Base-by-base conservation (phyloP, 2,888 invertebrate genomes). In the Acrobasis suavella region DNA sequence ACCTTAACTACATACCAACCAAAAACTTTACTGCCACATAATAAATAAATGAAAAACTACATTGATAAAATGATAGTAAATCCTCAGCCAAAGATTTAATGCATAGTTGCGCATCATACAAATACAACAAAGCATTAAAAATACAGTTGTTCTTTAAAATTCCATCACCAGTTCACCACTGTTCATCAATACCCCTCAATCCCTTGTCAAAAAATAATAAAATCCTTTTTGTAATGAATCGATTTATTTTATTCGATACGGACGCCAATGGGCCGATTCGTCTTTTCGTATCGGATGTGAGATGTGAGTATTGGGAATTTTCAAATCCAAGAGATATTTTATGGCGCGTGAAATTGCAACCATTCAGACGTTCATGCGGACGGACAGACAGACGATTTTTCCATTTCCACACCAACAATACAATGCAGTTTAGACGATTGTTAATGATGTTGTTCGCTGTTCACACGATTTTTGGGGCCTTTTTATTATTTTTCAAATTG, bases 231-330 rank as follows among this genome's bases (percentile, higher is more conserved):
- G 83, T 83, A 88, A 86, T 86, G 80, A 79, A 89, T 89, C 91
- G 89, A 92, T 91, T 89, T 86, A 89, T 91, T 85, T 88, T 80
- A 91, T 92, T 91, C 89, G 89, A 82, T 81, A 84, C 86, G 89
- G 84, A 80, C 82, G 86, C 87, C 89, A 83, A 69, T 81, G 72
- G 72, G 71, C 78, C 80, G 82, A 79, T 83, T 81, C 80, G 81
- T 82, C 84, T 82, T 78, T 79, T 84, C 78, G 76, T 72, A 78
- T 82, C 77, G 78, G 78, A 32, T 32, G 32, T 32, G 32, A 32
- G 32, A 32, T 32, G 32, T 32, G 32, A 81, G 81, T 82, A 82
- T 83, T 83, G 75, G 80, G 81, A 86, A 81, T 76, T 79, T 80
- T 56, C 56, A 56, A 56, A 56, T 56, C 56, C 56, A 22, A 76